Conservation (phyloP, 2,113 vertebrate genomes). For the Chaenocephalus aceratus region DNA sequence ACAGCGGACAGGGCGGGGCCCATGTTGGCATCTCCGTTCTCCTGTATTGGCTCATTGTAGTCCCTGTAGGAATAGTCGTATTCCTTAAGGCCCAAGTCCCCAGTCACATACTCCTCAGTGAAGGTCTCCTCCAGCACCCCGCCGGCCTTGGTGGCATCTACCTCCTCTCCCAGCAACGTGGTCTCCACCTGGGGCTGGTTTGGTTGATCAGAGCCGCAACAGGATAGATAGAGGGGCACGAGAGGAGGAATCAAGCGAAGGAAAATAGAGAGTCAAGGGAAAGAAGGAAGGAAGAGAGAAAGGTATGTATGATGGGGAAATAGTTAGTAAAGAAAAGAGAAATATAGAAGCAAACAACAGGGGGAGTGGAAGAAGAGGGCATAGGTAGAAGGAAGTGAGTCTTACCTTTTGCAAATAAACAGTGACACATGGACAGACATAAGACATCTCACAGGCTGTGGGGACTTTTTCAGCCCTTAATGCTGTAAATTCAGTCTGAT, state of each 20-base stretch:
- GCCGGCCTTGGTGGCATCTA: slow-evolving; percentile 72
- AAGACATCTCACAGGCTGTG: slow-evolving; percentile 43
- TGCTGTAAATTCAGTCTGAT: not conserved
- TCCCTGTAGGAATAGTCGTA: slow-evolving; percentile 92
- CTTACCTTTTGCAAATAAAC: slow-evolving; percentile 81
- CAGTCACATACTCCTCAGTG: slow-evolving; percentile 85
- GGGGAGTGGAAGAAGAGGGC: slow-evolving; percentile 38
- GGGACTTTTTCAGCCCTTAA: slow-evolving; percentile 4
- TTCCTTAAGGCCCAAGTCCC: slow-evolving; percentile 83
- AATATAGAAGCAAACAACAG: slow-evolving; percentile 10
- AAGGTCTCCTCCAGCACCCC: slow-evolving; percentile 77
- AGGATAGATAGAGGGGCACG: slow-evolving; percentile 20
- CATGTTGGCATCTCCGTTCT: slow-evolving; percentile 80
- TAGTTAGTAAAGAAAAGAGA: slow-evolving; percentile 18
- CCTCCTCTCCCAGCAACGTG: slow-evolving; percentile 60
- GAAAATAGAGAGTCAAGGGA: slow-evolving; percentile 14
- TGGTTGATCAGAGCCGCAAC: slow-evolving; percentile 37
- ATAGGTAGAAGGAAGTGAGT: slow-evolving; percentile 63
- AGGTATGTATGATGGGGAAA: slow-evolving; percentile 31
- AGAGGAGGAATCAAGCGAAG: slow-evolving; percentile 16
- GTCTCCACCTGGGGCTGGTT: slow-evolving; percentile 72
- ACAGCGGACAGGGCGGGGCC: slow-evolving; percentile 90
- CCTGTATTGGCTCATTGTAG: slow-evolving; percentile 81
- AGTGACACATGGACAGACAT: slow-evolving; percentile 61
- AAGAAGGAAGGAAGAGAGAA: not conserved